These are phyloP conservation scores for Oncorhynchus tshawytscha DNA, from an alignment of 2,113 vertebrate species.

Conservation along the genomic window DNA sequence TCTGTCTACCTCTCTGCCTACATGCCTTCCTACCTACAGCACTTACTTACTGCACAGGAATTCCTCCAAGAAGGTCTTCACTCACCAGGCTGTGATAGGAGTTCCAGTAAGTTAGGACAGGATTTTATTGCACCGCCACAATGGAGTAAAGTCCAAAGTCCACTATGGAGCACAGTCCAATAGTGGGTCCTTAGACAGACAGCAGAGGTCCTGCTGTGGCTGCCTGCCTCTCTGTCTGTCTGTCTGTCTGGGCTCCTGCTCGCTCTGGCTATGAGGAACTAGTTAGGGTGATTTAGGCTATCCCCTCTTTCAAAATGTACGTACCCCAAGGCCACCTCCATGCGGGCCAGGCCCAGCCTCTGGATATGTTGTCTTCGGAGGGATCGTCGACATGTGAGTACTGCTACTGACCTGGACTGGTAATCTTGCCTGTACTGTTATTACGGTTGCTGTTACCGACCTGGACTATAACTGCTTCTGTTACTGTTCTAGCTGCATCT, in stretches of 20 bases:
- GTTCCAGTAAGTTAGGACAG: slow-evolving; percentile 67
- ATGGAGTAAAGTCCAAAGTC: slow-evolving; percentile 41
- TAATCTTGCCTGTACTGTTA: too few species aligned
- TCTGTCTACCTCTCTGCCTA: background rate
- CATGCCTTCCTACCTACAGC: background rate
- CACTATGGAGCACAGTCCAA: slow-evolving; percentile 61
- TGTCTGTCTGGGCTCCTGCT: slow-evolving; percentile 15
- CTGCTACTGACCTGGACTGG: too few species aligned
- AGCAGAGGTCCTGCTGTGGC: slow-evolving; percentile 56
- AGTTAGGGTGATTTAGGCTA: slow-evolving; percentile 14
- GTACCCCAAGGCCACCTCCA: too few species aligned
- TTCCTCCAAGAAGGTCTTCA: slow-evolving; percentile 48
- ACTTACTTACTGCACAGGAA: slow-evolving; percentile 37
- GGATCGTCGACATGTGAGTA: too few species aligned
- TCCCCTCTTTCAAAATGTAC: background rate
- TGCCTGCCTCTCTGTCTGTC: slow-evolving; percentile 39
- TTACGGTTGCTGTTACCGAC: too few species aligned
- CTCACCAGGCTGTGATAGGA: slow-evolving; percentile 53
- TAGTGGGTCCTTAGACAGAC: slow-evolving; percentile 48
- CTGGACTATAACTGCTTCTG: too few species aligned
- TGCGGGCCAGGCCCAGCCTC: slow-evolving; percentile 1
- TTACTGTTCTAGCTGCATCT: too few species aligned
- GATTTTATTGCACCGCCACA: slow-evolving; percentile 55
- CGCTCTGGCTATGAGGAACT: slow-evolving; percentile 49
- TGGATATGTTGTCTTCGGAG: too few species aligned